Evolutionary conservation across 2,797 vertebrate species (phyloP).

Genomic region (Anguilla obscura): DNA sequence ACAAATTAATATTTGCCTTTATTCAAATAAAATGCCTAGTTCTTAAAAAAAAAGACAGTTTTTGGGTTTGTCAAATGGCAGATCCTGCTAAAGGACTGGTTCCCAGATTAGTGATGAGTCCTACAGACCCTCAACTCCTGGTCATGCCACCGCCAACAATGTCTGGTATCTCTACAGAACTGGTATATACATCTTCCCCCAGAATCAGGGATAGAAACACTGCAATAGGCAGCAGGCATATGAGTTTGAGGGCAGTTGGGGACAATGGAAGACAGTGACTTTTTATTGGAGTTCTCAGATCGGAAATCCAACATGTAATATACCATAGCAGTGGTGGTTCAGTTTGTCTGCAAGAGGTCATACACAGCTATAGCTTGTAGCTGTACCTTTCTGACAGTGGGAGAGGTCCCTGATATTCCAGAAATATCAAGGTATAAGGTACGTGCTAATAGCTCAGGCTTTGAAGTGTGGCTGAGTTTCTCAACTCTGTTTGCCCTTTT

Average conservation of each 20-base stretch:
- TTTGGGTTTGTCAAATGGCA: neutral
- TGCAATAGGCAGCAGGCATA: neutral
- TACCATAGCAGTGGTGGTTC: neutral
- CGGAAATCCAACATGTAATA: neutral
- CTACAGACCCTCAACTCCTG: neutral
- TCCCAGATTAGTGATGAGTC: neutral
- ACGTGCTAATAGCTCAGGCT: neutral
- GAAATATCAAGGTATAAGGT: neutral
- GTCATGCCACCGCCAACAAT: neutral
- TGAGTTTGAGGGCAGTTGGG: neutral
- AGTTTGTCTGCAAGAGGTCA: neutral
- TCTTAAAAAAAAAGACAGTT: neutral
- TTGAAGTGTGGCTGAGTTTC: neutral
- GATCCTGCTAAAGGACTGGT: neutral
- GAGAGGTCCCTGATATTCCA: neutral
- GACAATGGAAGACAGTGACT: neutral
- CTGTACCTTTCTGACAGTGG: neutral
- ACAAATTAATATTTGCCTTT: neutral
- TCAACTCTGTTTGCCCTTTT: neutral
- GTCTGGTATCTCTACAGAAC: neutral
- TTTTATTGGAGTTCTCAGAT: neutral
- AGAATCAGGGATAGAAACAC: neutral
- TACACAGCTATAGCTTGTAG: neutral
- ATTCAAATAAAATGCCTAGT: neutral
- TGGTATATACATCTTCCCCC: neutral